phyloP scores from a whole-genome alignment of 2,888 invertebrate genomes.

The Papilio gigon region DNA sequence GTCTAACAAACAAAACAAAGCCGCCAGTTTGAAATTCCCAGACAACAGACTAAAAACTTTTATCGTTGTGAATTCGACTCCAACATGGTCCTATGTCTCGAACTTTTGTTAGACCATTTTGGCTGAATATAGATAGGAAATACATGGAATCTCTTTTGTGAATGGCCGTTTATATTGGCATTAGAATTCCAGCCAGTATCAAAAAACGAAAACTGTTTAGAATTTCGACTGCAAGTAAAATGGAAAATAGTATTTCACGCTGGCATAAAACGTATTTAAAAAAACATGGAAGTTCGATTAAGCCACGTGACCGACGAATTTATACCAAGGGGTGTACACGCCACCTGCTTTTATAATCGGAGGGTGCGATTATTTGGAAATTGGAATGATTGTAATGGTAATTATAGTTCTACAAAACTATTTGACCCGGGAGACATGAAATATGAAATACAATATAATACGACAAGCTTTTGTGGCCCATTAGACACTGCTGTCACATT shows the following conservation, averaged over 20 bases:
- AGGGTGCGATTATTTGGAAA: background rate
- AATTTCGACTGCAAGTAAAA: too few species aligned
- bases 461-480: too few species aligned
- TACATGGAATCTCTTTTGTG: background rate
- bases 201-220: too few species aligned
- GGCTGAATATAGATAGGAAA: background rate
- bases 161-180: background rate
- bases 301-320: background rate
- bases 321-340: conserved; percentile 11
- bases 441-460: too few species aligned
- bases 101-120: background rate
- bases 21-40: background rate
- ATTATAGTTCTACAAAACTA: too few species aligned
- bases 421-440: too few species aligned
- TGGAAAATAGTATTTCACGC: too few species aligned
- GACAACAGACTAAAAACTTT: background rate
- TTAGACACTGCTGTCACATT: too few species aligned
- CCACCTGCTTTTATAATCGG: conserved; percentile 7
- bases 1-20: background rate
- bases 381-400: background rate
- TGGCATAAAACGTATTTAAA: too few species aligned
- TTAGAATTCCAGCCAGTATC: background rate
- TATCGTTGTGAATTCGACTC: background rate
- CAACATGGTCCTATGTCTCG: background rate
- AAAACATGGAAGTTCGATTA: conserved; percentile 1